Conservation (phyloP, 2,113 vertebrate species). For the Brachypodius melanocephalos region DNA sequence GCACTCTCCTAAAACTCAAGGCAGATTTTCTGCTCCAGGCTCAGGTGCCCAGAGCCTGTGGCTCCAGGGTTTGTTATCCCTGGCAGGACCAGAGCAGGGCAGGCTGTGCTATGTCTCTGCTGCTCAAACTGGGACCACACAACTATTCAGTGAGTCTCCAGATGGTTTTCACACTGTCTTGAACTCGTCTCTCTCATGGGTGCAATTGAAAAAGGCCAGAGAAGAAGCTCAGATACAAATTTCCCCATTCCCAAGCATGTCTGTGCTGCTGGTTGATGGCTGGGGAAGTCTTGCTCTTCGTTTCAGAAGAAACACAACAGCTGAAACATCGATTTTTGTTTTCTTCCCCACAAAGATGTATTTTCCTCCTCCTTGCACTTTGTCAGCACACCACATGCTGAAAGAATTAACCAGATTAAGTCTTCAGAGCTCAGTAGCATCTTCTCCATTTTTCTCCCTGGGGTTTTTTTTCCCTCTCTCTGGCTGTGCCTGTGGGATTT, state of each 20-base stretch:
- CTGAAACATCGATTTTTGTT: background rate
- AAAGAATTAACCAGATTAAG: background rate
- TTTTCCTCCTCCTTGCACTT: background rate
- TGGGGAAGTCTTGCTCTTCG: background rate
- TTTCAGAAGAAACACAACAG: background rate
- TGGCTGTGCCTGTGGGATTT: background rate
- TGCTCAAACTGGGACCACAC: background rate
- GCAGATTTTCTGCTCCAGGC: background rate
- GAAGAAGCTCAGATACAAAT: background rate
- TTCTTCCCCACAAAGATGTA: background rate
- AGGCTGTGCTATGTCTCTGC: background rate
- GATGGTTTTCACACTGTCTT: background rate
- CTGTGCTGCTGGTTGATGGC: background rate
- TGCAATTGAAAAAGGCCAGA: background rate
- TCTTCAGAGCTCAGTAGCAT: background rate
- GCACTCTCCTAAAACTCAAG: accelerated
- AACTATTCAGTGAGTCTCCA: background rate
- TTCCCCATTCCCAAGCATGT: background rate
- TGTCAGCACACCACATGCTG: background rate
- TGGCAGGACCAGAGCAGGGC: background rate
- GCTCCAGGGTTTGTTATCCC: background rate
- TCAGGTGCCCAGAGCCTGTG: accelerated
- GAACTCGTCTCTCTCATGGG: background rate
- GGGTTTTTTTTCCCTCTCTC: background rate
- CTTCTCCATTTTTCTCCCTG: background rate